phyloP scores from a whole-genome alignment of 2,797 vertebrate species.

The Premnoplex brunnescens region DNA sequence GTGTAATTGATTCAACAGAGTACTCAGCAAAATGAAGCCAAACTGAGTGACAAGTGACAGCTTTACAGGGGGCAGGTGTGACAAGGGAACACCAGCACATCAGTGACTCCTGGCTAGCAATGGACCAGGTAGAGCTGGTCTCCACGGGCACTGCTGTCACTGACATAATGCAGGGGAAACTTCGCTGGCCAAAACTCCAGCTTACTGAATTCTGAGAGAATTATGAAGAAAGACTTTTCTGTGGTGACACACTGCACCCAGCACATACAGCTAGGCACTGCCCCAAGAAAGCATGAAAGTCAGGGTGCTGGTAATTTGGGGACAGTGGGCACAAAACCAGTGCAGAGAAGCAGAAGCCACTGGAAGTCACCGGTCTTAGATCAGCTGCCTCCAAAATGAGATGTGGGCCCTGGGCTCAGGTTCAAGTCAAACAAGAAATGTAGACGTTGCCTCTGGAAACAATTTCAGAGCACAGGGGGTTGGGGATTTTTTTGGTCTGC shows the following conservation, averaged over 20 bases:
- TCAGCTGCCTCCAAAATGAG: not conserved
- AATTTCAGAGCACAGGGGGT: not conserved
- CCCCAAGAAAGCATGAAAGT: not conserved
- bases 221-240: not conserved
- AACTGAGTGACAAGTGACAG: not conserved
- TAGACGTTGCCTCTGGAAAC: not conserved
- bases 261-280: not conserved
- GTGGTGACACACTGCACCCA: not conserved
- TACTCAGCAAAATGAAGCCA: not conserved
- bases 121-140: not conserved
- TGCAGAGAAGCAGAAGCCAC: not conserved
- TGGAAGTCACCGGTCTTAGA: not conserved
- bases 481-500: not conserved
- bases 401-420: not conserved
- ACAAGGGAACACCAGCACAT: not conserved
- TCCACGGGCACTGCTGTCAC: fast-evolving
- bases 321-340: not conserved
- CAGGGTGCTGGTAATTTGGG: not conserved
- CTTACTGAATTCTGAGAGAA: not conserved
- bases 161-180: not conserved
- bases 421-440: not conserved
- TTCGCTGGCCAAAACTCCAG: not conserved
- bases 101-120: not conserved
- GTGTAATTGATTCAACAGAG: not conserved
- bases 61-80: not conserved